Evolutionary conservation across 2,113 vertebrate genomes (phyloP), one percentile per base, ranked within the genome.

Genomic region (Arothron firmamentum): DNA sequence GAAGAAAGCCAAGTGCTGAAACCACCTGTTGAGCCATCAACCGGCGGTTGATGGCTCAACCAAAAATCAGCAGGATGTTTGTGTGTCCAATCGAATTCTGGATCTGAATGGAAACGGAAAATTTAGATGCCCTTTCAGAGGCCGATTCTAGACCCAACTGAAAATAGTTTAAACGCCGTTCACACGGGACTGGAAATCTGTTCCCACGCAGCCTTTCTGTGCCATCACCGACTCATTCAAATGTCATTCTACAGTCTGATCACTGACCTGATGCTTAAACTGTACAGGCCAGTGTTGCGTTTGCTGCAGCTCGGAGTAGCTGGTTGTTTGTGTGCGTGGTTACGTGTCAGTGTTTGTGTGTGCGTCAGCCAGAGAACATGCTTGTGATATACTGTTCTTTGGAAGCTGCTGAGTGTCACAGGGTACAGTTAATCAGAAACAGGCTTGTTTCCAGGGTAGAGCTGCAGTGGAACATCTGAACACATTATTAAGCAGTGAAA

Each of bases 141-240:
- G 67, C 65, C 16, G 56, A 64, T 83, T 75, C 73, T 57, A 72
- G 57, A 59, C 58, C 51, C 47, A 74, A 78, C 64, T 83, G 56
- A 80, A 85, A 89, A 86, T 85, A 85, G 82, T 66, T 57, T 65
- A 54, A 13, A 25, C 23, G 65, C 19, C 52, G 54, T 74, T 79
- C 59, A 59, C 70, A 77, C 58, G 56, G 56, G 41, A 47, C 56
- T 43, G 46, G 71, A 17, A 53, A 31, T 57, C 62, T 8, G 54
- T 78, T 80, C 74, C 73, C 62, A 67, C 51, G 34, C 7, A 70
- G 56, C 47, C 49, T 5, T 17, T n/a, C 6, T 15, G 13, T 45
- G 15, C 34, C 34, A 38, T 12, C 9, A 38, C 10, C 8, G 11
- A 12, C 34, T 38, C 3, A 12, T 38, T 38, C 5, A 3, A 31